Conservation (phyloP, 2,797 vertebrate species). For the Sarcoramphus papa region DNA sequence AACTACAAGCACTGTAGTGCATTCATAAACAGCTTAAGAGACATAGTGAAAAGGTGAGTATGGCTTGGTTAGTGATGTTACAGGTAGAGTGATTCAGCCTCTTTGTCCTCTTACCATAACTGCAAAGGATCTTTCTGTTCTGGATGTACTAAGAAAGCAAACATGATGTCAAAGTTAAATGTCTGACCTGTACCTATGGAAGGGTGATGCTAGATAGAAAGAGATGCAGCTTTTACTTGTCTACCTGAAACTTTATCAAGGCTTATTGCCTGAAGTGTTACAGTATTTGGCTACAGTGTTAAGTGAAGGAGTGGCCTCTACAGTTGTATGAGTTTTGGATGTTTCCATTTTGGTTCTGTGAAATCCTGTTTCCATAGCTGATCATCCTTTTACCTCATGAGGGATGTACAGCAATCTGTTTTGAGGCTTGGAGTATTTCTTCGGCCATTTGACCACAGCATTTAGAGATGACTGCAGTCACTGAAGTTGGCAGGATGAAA, state of each 20-base stretch:
- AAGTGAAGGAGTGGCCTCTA: not conserved
- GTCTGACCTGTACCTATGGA: not conserved
- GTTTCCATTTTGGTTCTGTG: not conserved
- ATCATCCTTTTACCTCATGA: not conserved
- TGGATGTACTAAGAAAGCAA: not conserved
- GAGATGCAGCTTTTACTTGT: not conserved
- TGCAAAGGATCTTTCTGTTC: not conserved
- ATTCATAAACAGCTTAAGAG: not conserved
- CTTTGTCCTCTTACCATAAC: not conserved
- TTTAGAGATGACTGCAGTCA: not conserved
- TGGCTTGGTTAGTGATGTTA: not conserved
- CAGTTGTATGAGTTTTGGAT: not conserved
- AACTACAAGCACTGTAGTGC: not conserved
- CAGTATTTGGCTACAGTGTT: not conserved
- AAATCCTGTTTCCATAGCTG: not conserved
- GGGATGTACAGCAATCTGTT: not conserved
- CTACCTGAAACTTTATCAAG: not conserved
- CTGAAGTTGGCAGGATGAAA: not conserved
- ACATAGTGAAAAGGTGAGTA: not conserved
- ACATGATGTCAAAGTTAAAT: not conserved
- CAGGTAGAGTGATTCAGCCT: not conserved
- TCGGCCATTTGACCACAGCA: not conserved
- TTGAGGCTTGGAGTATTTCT: not conserved
- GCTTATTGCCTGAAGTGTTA: not conserved
- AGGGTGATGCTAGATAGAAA: not conserved